phyloP scores from a whole-genome alignment of 2,113 vertebrate species.

The Notarius lentiginosus region DNA sequence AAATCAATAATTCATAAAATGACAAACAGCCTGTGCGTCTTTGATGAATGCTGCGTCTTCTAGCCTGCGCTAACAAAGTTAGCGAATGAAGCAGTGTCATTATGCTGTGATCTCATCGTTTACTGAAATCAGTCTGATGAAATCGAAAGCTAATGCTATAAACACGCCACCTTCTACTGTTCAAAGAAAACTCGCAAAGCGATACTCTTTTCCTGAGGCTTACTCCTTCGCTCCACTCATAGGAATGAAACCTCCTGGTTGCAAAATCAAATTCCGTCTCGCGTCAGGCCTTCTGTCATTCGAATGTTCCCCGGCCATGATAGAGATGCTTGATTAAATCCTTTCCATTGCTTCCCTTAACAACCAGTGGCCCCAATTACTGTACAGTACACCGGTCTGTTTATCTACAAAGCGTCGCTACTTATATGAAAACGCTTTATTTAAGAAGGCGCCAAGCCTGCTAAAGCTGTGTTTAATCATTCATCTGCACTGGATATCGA shows the following conservation, averaged over 20 bases:
- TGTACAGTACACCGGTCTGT: slow-evolving; percentile 26
- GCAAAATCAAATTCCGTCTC: slow-evolving; percentile 3
- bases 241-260: slow-evolving; percentile 1
- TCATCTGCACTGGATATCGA: slow-evolving; percentile 49
- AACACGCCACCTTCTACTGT: slow-evolving; percentile 24
- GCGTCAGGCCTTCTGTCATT: slow-evolving; percentile 8
- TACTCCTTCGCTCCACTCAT: neutral
- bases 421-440: slow-evolving; percentile 45
- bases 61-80: neutral
- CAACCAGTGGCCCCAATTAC: slow-evolving; percentile 39
- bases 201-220: neutral
- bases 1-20: slow-evolving; percentile 49
- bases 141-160: slow-evolving; percentile 24
- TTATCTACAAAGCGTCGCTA: slow-evolving; percentile 48
- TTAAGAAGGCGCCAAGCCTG: slow-evolving; percentile 21
- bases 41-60: slow-evolving; percentile 43
- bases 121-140: slow-evolving; percentile 38
- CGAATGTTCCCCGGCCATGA: slow-evolving; percentile 18
- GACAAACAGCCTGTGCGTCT: slow-evolving; percentile 33
- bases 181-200: neutral
- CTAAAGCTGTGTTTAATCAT: slow-evolving; percentile 54
- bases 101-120: slow-evolving; percentile 26
- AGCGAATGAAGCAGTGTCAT: slow-evolving; percentile 18
- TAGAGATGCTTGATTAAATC: slow-evolving; percentile 34
- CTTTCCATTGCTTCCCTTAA: slow-evolving; percentile 30